Evolutionary conservation across 2,797 vertebrate species (phyloP), one percentile per base, ranked within the genome.

Genomic region (Lepus oiostolus): DNA sequence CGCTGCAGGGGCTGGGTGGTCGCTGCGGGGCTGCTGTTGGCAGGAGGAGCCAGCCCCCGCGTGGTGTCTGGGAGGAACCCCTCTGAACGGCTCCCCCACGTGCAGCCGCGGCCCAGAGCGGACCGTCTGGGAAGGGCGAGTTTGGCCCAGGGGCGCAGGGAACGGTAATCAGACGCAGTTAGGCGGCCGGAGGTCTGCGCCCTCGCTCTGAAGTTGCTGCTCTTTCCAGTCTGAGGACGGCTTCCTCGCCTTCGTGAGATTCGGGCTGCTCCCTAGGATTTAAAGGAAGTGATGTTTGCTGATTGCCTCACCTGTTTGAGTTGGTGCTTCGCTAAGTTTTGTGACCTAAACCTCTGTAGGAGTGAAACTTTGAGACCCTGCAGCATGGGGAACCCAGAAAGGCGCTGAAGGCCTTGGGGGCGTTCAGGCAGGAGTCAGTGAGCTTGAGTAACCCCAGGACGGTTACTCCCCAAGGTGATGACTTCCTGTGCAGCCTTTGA

Each of bases 401-500:
- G 67, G 50, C 52, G 86, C 50, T 65, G 22, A 79, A 50, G 85
- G 35, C 14, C 14, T 68, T 67, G 63, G 4, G 14, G 60, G 24
- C 80, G 52, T 79, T 85, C 3, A 32, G 84, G 88, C 91, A 50
- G 26, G 82, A 91, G 8, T 0, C 62, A 14, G 52, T 79, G 63
- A 26, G 60, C 86, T 70, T 79, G 90, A 90, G 60, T 83, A 80
- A 47, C 6, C 84, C 26, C 84, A 90, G 82, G 87, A 90, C 72
- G 84, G 75, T 67, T 81, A 52, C 42, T 72, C 30, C n/a, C 17
- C 32, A 42, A 91, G 30, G 17, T 72, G 52, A 80, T 79, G 58
- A 47, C 54, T 83, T 97, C 50, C 62, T 93, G 87, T 75, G 38
- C 60, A 77, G 76, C 2, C 12, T 90, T 85, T 92, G 85, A 72